Conservation (phyloP, 2,113 vertebrate species). For the Aspiorhynchus laticeps region DNA sequence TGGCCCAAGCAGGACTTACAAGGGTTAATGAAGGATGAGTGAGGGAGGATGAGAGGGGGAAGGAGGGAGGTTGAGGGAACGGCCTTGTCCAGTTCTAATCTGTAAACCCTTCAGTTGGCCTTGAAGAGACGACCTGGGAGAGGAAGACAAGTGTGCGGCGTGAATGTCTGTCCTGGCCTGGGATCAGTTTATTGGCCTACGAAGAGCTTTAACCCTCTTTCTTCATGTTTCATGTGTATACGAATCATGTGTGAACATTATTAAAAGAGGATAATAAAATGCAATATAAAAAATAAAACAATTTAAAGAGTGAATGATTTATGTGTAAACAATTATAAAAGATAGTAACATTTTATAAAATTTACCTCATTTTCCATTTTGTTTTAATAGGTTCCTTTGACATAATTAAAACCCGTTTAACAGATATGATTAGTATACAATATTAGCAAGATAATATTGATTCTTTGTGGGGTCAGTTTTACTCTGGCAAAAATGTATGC, state of each 20-base stretch:
- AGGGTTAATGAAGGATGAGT: conserved; percentile 42
- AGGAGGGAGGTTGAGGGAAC: conserved; percentile 29
- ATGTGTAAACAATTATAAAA: background rate
- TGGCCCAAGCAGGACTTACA: conserved; percentile 29
- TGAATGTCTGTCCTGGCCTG: background rate
- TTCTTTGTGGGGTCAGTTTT: background rate
- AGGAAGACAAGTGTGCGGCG: background rate
- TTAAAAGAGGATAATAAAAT: background rate
- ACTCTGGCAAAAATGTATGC: background rate
- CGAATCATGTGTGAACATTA: background rate
- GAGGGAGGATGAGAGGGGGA: conserved; percentile 36
- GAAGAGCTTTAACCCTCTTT: background rate
- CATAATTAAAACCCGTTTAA: background rate
- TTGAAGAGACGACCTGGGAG: conserved; percentile 33
- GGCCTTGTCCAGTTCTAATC: conserved; percentile 60
- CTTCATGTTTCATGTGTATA: background rate
- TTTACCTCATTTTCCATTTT: background rate
- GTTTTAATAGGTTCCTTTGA: background rate
- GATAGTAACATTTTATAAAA: background rate
- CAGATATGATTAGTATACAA: background rate
- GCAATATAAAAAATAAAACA: background rate
- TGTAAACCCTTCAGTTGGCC: conserved; percentile 42
- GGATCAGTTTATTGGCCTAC: background rate
- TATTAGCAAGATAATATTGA: background rate
- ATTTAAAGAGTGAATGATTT: background rate